Percentiles rank a stretch among this genome's conserved stretches.
These are phyloP conservation scores for Etia nguti DNA, from an alignment of 2,113 vertebrate species.

Conservation along the genomic window DNA sequence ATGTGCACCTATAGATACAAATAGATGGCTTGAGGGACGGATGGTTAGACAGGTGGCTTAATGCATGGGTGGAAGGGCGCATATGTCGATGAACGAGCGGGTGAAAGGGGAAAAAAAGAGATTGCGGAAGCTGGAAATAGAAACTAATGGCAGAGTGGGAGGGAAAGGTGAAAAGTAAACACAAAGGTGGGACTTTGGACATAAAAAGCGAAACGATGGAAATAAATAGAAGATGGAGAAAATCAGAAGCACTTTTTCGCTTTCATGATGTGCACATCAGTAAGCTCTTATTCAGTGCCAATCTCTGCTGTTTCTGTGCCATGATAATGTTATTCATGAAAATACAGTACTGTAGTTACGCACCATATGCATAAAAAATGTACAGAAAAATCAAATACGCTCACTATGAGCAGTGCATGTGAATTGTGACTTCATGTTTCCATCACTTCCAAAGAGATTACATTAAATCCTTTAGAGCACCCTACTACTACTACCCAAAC, in stretches of 20 bases:
- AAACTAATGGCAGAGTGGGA: background rate
- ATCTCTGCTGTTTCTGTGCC: background rate
- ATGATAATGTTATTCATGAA: background rate
- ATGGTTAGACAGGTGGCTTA: slow-evolving; percentile 47
- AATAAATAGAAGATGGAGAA: background rate
- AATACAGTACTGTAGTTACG: background rate
- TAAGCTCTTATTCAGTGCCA: background rate
- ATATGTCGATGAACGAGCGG: slow-evolving; percentile 1
- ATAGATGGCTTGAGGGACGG: slow-evolving; percentile 43
- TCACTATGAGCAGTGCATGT: background rate
- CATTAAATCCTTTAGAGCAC: background rate
- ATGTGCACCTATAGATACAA: slow-evolving; percentile 47
- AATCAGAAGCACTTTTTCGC: background rate
- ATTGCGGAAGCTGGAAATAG: background rate
- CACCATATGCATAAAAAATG: background rate
- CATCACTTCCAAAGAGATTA: background rate
- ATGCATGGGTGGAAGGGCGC: slow-evolving; percentile 30
- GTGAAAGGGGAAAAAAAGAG: background rate
- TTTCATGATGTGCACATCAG: background rate
- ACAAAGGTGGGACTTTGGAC: background rate
- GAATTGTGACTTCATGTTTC: background rate
- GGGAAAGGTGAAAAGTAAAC: background rate
- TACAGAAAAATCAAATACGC: background rate
- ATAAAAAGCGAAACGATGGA: background rate
- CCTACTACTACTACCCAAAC: background rate